Conservation (phyloP, 2,797 vertebrate species). For the Oryzias dopingdopingensis region DNA sequence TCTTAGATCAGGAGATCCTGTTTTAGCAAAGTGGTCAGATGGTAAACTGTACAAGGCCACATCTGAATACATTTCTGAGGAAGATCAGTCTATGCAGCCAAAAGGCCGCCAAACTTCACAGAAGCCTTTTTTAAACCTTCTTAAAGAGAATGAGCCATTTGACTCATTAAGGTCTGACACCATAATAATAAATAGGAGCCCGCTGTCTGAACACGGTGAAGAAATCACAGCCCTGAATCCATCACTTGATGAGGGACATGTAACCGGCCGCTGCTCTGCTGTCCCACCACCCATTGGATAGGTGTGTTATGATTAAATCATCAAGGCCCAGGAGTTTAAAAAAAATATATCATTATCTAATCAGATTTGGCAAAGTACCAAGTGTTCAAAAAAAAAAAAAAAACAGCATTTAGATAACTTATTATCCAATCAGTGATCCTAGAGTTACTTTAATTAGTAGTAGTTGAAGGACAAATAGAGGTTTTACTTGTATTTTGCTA, state of each 20-base stretch:
- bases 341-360: neutral
- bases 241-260: neutral
- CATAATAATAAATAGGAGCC: neutral
- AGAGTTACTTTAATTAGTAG: too few relatives aligned
- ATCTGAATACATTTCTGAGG: neutral
- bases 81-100: neutral
- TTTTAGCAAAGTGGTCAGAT: conserved; percentile 1
- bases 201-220: neutral
- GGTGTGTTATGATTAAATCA: neutral
- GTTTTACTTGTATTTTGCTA: too few relatives aligned
- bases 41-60: neutral
- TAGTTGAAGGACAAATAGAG: too few relatives aligned
- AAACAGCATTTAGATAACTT: too few relatives aligned
- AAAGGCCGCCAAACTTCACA: neutral
- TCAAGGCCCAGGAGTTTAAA: neutral
- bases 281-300: neutral
- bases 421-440: too few relatives aligned
- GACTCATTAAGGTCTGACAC: neutral
- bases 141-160: neutral
- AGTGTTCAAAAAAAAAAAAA: neutral
- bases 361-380: neutral
- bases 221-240: neutral
- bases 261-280: neutral
- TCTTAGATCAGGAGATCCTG: neutral
- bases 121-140: neutral